These are phyloP conservation scores for Thera obeliscata DNA, from an alignment of 2,888 invertebrate species.

Conservation along the genomic window DNA sequence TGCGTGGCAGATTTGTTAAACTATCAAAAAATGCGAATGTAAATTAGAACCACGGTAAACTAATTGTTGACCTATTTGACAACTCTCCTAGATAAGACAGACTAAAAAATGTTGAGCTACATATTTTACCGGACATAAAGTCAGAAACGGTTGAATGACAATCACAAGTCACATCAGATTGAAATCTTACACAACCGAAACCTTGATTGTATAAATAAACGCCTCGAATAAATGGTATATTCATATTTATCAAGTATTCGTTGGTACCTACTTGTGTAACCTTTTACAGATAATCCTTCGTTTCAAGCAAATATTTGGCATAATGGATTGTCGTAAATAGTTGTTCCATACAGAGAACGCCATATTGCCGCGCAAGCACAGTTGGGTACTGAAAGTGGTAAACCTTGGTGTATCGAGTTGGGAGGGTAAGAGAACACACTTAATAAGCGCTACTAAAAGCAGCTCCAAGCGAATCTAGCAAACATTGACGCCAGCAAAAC, in stretches of 20 bases:
- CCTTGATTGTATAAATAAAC: slow-evolving; percentile 18
- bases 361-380: slow-evolving; percentile 56
- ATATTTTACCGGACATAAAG: neutral
- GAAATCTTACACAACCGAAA: slow-evolving; percentile 22
- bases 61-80: slow-evolving; percentile 15
- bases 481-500: slow-evolving; percentile 57
- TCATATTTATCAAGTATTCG: slow-evolving; percentile 7
- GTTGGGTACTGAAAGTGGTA: slow-evolving; percentile 74
- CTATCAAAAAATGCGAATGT: slow-evolving; percentile 8
- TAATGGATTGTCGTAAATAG: slow-evolving; percentile 50
- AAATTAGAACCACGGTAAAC: slow-evolving; percentile 17
- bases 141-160: slow-evolving; percentile 5
- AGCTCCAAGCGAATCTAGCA: slow-evolving; percentile 58
- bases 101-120: slow-evolving; percentile 1
- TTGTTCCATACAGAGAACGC: slow-evolving; percentile 48
- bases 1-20: neutral
- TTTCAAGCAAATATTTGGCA: slow-evolving; percentile 34
- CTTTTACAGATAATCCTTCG: slow-evolving; percentile 31
- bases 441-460: slow-evolving; percentile 62
- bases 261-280: slow-evolving; percentile 3
- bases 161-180: slow-evolving; percentile 7
- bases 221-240: slow-evolving; percentile 18
- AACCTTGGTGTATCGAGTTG: slow-evolving; percentile 77
- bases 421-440: slow-evolving; percentile 60
- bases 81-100: slow-evolving; percentile 7